phyloP scores from a whole-genome alignment of 2,888 invertebrate genomes.

The Biston stratarius region DNA sequence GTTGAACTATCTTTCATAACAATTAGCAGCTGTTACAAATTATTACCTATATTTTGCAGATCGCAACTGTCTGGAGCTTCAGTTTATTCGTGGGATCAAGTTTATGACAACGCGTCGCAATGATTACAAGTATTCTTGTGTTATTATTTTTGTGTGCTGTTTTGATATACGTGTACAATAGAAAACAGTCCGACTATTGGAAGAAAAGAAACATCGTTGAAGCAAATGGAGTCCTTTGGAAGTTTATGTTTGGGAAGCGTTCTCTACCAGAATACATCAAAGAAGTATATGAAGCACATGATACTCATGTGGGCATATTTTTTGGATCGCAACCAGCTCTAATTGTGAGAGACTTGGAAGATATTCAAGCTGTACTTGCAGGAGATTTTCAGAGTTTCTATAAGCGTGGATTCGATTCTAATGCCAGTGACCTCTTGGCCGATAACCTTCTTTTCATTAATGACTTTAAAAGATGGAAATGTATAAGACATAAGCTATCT shows the following conservation, averaged over 20 bases:
- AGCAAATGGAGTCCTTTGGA: constrained; percentile 51
- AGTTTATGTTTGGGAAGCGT: constrained; percentile 58
- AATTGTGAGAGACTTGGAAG: constrained; percentile 62
- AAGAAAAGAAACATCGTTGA: constrained; percentile 61
- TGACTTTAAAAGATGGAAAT: constrained; percentile 68
- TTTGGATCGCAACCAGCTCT: constrained; percentile 57
- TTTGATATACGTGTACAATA: constrained; percentile 40
- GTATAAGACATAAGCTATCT: constrained; percentile 69
- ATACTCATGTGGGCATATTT: constrained; percentile 59
- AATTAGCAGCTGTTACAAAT: neutral
- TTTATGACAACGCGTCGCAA: neutral
- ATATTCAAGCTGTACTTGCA: constrained; percentile 63
- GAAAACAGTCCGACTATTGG: constrained; percentile 62
- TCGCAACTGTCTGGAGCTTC: neutral
- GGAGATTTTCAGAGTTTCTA: constrained; percentile 67
- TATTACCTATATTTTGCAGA: constrained; percentile 3
- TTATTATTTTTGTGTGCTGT: constrained; percentile 46
- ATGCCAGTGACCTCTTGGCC: constrained; percentile 61
- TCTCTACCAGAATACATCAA: constrained; percentile 64
- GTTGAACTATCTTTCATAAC: neutral
- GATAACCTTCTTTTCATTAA: constrained; percentile 67
- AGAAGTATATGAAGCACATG: constrained; percentile 60
- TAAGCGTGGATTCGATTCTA: constrained; percentile 60
- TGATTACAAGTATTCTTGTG: constrained; percentile 44
- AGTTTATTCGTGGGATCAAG: neutral